phyloP scores from a whole-genome alignment of 2,888 invertebrate species.

The Bembecia ichneumoniformis region DNA sequence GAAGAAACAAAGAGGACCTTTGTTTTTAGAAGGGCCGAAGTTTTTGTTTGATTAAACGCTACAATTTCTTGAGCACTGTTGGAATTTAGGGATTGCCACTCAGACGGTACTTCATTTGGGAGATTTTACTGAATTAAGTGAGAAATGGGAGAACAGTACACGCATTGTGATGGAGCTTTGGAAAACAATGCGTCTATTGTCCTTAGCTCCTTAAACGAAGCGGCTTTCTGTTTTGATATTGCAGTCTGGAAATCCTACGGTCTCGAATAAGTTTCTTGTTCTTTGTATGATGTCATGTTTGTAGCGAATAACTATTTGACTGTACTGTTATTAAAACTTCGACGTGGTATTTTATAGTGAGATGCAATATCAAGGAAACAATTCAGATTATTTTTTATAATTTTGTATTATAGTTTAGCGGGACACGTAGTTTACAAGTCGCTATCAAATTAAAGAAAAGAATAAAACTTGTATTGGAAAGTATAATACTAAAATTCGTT shows the following conservation, averaged over 20 bases:
- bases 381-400: no score
- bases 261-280: slow-evolving; percentile 1
- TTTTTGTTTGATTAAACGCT: not conserved
- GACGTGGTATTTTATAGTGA: not conserved
- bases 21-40: not conserved
- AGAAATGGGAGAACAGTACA: slow-evolving; percentile 40
- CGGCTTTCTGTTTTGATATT: slow-evolving; percentile 37
- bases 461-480: no score
- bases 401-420: no score
- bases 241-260: slow-evolving; percentile 20
- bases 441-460: no score
- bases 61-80: slow-evolving; percentile 19
- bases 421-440: no score
- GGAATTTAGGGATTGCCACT: slow-evolving; percentile 51
- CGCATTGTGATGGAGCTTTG: slow-evolving; percentile 41
- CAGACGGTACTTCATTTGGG: slow-evolving; percentile 43
- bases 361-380: no score
- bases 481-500: no score
- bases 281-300: not conserved
- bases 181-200: slow-evolving; percentile 55
- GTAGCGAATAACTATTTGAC: not conserved
- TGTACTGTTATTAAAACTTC: not conserved
- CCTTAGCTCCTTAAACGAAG: slow-evolving; percentile 25
- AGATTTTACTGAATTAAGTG: slow-evolving; percentile 49
- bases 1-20: not conserved